A percentile compares a stretch with the other conserved stretches of the same genome.
Conservation (phyloP, 1,140 invertebrate species). For the Drosophila miranda region DNA sequence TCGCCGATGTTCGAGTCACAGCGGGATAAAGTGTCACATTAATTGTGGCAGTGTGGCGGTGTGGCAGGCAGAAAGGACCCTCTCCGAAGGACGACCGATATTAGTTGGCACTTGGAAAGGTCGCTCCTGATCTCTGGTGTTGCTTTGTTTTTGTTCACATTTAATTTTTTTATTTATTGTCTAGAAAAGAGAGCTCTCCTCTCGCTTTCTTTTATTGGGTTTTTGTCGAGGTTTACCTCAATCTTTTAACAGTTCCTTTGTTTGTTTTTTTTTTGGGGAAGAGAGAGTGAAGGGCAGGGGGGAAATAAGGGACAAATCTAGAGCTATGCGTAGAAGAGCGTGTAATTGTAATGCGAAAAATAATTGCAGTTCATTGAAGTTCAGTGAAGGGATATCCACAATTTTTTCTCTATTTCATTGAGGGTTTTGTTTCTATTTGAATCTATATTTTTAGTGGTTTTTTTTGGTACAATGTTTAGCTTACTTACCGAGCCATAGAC, state of each 20-base stretch:
- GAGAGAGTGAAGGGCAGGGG: conserved; percentile 28
- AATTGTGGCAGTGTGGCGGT: conserved; percentile 22
- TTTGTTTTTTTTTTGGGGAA: conserved; percentile 42
- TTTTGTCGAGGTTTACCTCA: conserved; percentile 51
- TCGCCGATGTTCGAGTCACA: conserved; percentile 26
- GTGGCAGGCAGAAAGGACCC: conserved; percentile 1
- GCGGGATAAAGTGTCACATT: conserved; percentile 62
- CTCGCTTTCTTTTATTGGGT: conserved; percentile 31
- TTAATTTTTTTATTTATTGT: conserved; percentile 71
- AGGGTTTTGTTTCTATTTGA: too few relatives aligned
- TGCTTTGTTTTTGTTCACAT: conserved; percentile 71
- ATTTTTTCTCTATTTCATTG: neutral
- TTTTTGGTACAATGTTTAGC: neutral
- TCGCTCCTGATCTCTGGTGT: conserved; percentile 27
- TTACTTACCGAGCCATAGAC: conserved; percentile 92
- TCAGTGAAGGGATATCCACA: neutral
- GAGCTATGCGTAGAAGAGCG: conserved; percentile 17
- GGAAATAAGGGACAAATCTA: conserved; percentile 14
- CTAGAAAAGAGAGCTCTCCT: conserved; percentile 7
- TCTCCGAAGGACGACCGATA: conserved; percentile 56
- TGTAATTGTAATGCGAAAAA: conserved; percentile 25
- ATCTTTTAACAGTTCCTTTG: conserved; percentile 64
- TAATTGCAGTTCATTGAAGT: conserved; percentile 24
- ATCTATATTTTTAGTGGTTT: neutral
- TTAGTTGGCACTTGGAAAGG: conserved; percentile 66